phyloP scores from a whole-genome alignment of 2,888 invertebrate species.

The Athetis lepigone region DNA sequence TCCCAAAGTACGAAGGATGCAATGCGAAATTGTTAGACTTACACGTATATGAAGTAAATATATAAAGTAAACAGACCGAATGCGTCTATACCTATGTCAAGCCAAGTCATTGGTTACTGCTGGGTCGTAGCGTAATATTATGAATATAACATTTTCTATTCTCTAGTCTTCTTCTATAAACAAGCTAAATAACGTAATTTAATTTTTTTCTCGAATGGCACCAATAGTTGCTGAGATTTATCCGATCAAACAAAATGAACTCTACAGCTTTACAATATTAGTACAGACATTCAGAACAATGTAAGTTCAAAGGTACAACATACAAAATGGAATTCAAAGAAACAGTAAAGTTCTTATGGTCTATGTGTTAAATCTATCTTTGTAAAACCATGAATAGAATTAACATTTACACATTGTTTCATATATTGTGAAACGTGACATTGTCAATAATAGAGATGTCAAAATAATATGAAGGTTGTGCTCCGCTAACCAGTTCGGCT shows the following conservation, averaged over 20 bases:
- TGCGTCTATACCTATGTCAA: too few relatives aligned
- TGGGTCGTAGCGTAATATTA: too few relatives aligned
- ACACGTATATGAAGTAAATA: not conserved
- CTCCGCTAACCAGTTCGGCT: conserved; percentile 75
- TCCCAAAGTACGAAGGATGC: conserved; percentile 3
- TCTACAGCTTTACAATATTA: not conserved
- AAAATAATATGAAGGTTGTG: conserved; percentile 68
- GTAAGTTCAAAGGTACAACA: not conserved
- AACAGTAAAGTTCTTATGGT: conserved; percentile 21
- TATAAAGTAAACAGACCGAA: not conserved
- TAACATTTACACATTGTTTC: conserved; percentile 36
- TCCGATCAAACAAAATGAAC: too few relatives aligned
- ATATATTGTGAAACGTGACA: conserved; percentile 24
- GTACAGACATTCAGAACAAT: not conserved
- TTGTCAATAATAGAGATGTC: conserved; percentile 35
- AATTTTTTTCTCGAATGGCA: too few relatives aligned
- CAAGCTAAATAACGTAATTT: too few relatives aligned
- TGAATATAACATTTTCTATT: too few relatives aligned
- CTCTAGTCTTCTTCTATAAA: too few relatives aligned
- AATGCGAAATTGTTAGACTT: not conserved
- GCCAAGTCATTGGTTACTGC: too few relatives aligned
- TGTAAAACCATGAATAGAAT: conserved; percentile 44
- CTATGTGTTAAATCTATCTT: conserved; percentile 14
- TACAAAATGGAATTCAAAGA: not conserved
- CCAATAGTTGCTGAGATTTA: too few relatives aligned